A percentile compares a stretch with the other conserved stretches of the same genome.
phyloP scores from a whole-genome alignment of 2,888 invertebrate genomes.

The Cantharis lateralis region DNA sequence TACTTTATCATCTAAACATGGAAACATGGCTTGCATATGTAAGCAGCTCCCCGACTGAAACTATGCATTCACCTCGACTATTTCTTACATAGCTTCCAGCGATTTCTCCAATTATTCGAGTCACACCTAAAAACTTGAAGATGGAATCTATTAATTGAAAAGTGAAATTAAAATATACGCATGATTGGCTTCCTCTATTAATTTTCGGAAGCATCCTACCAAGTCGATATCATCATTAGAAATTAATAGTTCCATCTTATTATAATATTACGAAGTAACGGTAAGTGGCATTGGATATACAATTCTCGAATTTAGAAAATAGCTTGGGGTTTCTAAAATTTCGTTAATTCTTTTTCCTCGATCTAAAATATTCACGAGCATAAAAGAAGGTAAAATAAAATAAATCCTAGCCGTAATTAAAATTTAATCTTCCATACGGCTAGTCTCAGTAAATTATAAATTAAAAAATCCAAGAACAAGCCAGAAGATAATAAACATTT shows the following conservation, averaged over 20 bases:
- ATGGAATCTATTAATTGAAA: background rate
- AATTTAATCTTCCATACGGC: background rate
- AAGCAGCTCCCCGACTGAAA: background rate
- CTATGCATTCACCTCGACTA: background rate
- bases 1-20: background rate
- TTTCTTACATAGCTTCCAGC: background rate
- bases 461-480: background rate
- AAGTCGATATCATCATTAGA: background rate
- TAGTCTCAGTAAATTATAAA: background rate
- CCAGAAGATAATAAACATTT: slow-evolving; percentile 26
- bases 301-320: background rate
- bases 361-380: background rate
- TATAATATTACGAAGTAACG: background rate
- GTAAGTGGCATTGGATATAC: background rate
- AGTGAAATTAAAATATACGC: background rate
- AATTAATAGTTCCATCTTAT: background rate
- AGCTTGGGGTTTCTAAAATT: background rate
- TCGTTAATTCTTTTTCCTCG: background rate
- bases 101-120: background rate
- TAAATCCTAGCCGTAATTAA: background rate
- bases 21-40: background rate
- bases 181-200: background rate
- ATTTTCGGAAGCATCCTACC: background rate
- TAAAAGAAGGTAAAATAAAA: background rate
- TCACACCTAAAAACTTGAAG: background rate